Evolutionary conservation across 2,888 invertebrate genomes (phyloP).

Genomic region (Flexamia atlantica): DNA sequence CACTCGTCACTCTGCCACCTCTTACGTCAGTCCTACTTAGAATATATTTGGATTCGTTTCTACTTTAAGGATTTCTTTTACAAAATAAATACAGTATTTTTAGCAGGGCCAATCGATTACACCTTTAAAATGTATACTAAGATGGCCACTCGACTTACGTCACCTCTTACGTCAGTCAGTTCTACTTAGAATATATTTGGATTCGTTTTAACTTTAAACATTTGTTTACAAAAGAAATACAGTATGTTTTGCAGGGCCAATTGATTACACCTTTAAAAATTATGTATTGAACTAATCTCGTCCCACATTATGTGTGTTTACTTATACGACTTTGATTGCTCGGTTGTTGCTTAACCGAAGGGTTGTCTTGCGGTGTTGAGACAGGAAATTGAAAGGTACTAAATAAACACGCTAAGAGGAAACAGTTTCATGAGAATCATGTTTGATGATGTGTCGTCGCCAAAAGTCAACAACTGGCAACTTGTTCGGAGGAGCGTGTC

Average conservation of each 20-base stretch:
- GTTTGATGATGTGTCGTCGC: constrained; percentile 33
- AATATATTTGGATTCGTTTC: neutral
- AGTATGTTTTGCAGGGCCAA: no score
- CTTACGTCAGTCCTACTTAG: neutral
- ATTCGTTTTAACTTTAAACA: no score
- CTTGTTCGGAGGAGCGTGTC: constrained; percentile 14
- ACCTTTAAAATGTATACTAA: no score
- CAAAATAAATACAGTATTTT: no score
- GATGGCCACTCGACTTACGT: neutral
- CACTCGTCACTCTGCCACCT: neutral
- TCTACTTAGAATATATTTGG: neutral
- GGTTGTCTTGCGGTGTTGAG: neutral
- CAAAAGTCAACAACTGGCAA: constrained; percentile 31
- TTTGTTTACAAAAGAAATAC: no score
- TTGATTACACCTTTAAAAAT: no score
- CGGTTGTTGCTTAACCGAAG: no score
- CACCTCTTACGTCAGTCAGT: neutral
- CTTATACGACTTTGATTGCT: no score
- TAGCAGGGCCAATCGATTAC: no score
- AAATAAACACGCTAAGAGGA: neutral
- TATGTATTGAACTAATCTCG: no score
- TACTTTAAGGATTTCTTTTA: no score
- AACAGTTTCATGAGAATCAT: constrained; percentile 29
- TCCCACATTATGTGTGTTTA: no score
- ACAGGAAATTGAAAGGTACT: neutral